Base-by-base conservation (phyloP, 2,888 invertebrate genomes). In the Oasisia sp. region DNA sequence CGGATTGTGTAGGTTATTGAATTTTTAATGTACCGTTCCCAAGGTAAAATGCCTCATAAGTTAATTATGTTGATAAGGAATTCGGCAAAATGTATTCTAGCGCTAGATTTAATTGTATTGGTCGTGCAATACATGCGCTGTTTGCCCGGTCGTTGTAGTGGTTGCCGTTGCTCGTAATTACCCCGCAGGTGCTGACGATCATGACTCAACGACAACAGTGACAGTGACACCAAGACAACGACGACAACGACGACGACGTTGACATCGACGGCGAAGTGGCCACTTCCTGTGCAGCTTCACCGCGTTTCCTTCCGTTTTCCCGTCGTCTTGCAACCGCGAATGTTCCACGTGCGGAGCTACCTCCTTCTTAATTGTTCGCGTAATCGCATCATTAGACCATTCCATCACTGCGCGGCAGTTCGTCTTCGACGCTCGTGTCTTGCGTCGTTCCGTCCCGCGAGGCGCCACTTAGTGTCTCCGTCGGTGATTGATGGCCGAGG, bases 381-480 rank as follows among this genome's bases (percentile, higher is more conserved):
- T 74, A 74, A 74, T 74, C 74, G 74, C 74, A 74, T 74, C 74
- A 74, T 74, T 74, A 74, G 74, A 27, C 74, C n/a, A 74, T 74
- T 74, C 74, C 74, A 74, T n/a, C 74, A 74, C 74, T 74, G 7
- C 74, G 7, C 74, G 74, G 74, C n/a, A n/a, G 19, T 19, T 74
- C 74, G 74, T 74, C 74, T 19, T 74, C 74, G 5, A 7, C 14
- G 74, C 74, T n/a, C 19, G 74, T 74, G 74, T 74, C 74, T n/a
- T 74, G 74, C 74, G 74, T 74, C 74, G 74, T 19, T 19, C 14
- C 7, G 74, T 74, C 74, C 74, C 74, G 74, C n/a, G 74, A 74
- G 74, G 74, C 74, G 74, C 27, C 74, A 74, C 74, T 74, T 74
- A 74, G 19, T 74, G 74, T 74, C 74, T 19, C 5, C 74, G n/a